phyloP scores from a whole-genome alignment of 2,797 vertebrate species.

The Typhlichthys eigenmanni region DNA sequence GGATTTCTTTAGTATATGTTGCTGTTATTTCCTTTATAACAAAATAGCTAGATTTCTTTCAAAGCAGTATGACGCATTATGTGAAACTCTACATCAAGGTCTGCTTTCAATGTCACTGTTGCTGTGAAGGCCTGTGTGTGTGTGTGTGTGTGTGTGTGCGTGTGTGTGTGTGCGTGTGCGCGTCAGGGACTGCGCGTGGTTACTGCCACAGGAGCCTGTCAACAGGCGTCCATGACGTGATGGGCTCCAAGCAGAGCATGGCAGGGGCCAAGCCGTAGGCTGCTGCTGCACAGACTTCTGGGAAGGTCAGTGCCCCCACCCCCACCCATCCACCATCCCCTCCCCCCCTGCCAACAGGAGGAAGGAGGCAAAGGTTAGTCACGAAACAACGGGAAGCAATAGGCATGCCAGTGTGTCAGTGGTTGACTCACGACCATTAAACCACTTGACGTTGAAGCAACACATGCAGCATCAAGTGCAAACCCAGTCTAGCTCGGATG shows the following conservation, averaged over 20 bases:
- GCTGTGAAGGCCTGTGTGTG: background rate
- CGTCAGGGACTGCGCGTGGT: slow-evolving; percentile 19
- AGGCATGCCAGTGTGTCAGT: slow-evolving; percentile 3
- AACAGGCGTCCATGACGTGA: slow-evolving; percentile 54
- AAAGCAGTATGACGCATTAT: no score
- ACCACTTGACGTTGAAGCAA: no score
- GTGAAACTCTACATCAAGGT: no score
- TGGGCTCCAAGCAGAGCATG: slow-evolving; percentile 60
- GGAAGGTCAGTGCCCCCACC: slow-evolving; percentile 65
- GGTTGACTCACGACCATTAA: no score
- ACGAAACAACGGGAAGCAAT: slow-evolving; percentile 34
- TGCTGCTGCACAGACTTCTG: slow-evolving; percentile 63
- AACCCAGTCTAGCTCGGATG: no score
- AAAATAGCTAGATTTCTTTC: no score
- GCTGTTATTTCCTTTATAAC: no score
- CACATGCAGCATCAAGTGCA: no score
- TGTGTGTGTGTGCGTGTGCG: background rate
- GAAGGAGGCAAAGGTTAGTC: slow-evolving; percentile 68
- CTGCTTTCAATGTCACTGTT: no score
- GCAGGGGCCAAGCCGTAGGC: slow-evolving; percentile 51
- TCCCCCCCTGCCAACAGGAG: slow-evolving; percentile 2
- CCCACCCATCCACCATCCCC: background rate
- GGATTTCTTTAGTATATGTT: no score
- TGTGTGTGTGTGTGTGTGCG: slow-evolving; percentile 1
- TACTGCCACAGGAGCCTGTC: slow-evolving; percentile 51